A percentile compares a stretch with the other conserved stretches of the same genome.
phyloP scores from a whole-genome alignment of 2,797 vertebrate species.

The Amazonetta brasiliensis region DNA sequence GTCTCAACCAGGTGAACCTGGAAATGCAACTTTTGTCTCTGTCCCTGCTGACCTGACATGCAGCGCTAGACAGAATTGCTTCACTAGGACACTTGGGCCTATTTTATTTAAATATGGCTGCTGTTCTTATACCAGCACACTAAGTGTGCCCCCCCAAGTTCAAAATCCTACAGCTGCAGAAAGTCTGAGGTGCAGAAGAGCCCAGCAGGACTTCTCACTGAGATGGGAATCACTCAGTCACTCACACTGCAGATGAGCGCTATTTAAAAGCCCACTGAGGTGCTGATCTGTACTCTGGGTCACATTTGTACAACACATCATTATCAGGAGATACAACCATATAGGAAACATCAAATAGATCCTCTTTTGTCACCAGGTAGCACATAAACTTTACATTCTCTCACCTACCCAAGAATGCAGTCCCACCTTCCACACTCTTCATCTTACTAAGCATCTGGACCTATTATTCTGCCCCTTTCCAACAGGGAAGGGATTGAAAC shows the following conservation, averaged over 20 bases:
- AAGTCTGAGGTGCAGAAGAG: not conserved
- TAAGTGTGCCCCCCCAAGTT: not conserved
- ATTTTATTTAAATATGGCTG: not conserved
- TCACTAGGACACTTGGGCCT: not conserved
- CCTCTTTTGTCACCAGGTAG: not conserved
- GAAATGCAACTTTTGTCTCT: not conserved
- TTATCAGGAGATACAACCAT: not conserved
- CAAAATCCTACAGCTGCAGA: not conserved
- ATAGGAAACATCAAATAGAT: rapidly evolving
- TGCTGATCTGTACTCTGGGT: not conserved
- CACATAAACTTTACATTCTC: not conserved
- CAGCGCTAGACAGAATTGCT: not conserved
- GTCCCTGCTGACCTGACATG: not conserved
- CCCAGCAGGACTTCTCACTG: not conserved
- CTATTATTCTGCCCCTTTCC: not conserved
- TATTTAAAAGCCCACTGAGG: not conserved
- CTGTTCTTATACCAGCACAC: not conserved
- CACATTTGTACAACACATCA: not conserved
- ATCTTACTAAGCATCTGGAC: not conserved
- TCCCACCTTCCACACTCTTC: not conserved
- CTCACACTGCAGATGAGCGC: not conserved
- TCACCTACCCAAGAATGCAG: not conserved
- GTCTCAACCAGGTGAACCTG: not conserved
- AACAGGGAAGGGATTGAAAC: not conserved
- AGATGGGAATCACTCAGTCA: not conserved